Evolutionary conservation across 2,888 invertebrate genomes (phyloP).

Genomic region (Plemyria rubiginata): DNA sequence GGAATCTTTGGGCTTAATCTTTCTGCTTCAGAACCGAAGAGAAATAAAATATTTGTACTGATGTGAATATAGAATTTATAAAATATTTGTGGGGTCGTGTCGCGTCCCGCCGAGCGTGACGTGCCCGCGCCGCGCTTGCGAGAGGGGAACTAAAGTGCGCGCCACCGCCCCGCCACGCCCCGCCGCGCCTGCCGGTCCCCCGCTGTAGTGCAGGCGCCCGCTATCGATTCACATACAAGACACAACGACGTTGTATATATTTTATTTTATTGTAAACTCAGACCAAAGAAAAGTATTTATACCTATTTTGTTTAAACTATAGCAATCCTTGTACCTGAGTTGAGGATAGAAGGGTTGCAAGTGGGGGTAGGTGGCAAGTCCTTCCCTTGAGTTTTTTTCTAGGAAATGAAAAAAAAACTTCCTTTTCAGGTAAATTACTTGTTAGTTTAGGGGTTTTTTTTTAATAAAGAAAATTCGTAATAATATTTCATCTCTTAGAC

Average conservation of each 20-base stretch:
- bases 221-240: background rate
- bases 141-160: conserved; percentile 17
- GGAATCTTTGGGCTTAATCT: conserved; percentile 7
- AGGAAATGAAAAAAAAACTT: too few species aligned
- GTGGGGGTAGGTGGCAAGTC: too few species aligned
- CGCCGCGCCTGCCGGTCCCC: conserved; percentile 23
- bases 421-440: too few species aligned
- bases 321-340: too few species aligned
- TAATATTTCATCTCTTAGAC: too few species aligned
- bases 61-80: background rate
- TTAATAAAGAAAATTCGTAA: too few species aligned
- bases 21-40: background rate
- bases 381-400: too few species aligned
- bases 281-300: too few species aligned
- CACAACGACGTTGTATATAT: background rate
- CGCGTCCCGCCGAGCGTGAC: conserved; percentile 27
- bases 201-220: conserved; percentile 22
- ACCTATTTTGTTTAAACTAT: too few species aligned
- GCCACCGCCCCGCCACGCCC: conserved; percentile 34
- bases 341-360: too few species aligned
- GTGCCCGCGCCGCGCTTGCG: conserved; percentile 21
- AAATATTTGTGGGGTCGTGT: conserved; percentile 1
- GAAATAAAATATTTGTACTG: background rate
- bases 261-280: too few species aligned
- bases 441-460: too few species aligned